These are phyloP conservation scores for Gobionotothen gibberifrons DNA, from an alignment of 2,797 vertebrate species.

Conservation along the genomic window DNA sequence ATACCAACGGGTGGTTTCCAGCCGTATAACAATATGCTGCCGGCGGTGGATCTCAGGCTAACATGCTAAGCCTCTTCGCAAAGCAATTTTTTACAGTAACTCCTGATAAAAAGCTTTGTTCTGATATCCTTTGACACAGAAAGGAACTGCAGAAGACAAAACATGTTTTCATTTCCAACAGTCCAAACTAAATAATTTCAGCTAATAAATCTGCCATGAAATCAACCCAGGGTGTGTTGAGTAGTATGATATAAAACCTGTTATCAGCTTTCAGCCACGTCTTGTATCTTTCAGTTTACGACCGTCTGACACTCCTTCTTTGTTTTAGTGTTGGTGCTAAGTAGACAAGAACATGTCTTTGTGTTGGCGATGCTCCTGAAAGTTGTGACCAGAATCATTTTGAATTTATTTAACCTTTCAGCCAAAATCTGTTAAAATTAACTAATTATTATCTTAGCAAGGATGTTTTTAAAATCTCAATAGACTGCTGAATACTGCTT, in stretches of 20 bases:
- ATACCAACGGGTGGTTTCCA: slow-evolving; percentile 33
- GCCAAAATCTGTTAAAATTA: not conserved
- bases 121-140: not conserved
- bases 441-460: not conserved
- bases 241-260: slow-evolving; percentile 27
- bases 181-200: not conserved
- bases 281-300: slow-evolving; percentile 6
- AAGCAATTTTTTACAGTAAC: slow-evolving; percentile 25
- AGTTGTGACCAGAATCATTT: not conserved
- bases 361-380: not conserved
- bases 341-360: not conserved
- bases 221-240: slow-evolving; percentile 3
- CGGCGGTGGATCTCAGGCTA: slow-evolving; percentile 20
- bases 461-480: not conserved
- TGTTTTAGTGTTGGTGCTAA: not conserved
- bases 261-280: slow-evolving; percentile 48
- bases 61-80: slow-evolving; percentile 17
- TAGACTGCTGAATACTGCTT: not conserved
- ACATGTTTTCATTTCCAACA: too few relatives aligned
- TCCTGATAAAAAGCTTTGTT: not conserved
- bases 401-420: not conserved
- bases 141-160: not conserved
- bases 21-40: slow-evolving; percentile 5
- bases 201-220: not conserved
- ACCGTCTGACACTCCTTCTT: not conserved